These are phyloP conservation scores for Macrobrachium rosenbergii DNA, from an alignment of 1,140 invertebrate species.

Conservation along the genomic window DNA sequence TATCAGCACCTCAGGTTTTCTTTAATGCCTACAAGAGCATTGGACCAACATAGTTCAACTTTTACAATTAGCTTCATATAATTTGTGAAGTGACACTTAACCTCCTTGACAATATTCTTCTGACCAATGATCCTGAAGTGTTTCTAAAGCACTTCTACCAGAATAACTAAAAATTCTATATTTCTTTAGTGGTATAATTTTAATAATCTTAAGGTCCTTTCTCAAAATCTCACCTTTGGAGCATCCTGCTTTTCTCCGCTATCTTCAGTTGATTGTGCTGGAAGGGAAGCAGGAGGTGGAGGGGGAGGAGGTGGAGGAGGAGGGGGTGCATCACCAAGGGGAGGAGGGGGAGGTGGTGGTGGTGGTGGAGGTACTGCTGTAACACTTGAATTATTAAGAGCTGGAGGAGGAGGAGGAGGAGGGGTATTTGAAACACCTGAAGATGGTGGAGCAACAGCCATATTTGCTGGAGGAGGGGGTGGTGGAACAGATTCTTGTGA, in stretches of 20 bases:
- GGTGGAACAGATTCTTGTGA: slow-evolving; percentile 1
- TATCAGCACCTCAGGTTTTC: too few relatives aligned
- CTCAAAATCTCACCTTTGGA: slow-evolving; percentile 39
- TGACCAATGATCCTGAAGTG: too few relatives aligned
- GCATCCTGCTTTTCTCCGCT: slow-evolving; percentile 66
- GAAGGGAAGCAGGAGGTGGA: slow-evolving; percentile 43
- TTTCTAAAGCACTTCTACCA: too few relatives aligned
- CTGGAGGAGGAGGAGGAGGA: slow-evolving; percentile 1
- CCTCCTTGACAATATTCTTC: too few relatives aligned
- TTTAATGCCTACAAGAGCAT: too few relatives aligned
- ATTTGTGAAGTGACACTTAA: too few relatives aligned
- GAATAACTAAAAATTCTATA: too few relatives aligned
- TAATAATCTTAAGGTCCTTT: too few relatives aligned
- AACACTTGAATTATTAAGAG: background rate
- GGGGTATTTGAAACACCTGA: background rate
- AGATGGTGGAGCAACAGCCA: background rate
- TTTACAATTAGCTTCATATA: too few relatives aligned
- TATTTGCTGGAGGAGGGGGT: slow-evolving; percentile 19
- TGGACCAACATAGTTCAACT: too few relatives aligned
- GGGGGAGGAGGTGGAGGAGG: slow-evolving; percentile 28
- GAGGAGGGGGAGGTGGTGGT: slow-evolving; percentile 29
- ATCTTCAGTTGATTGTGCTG: slow-evolving; percentile 43
- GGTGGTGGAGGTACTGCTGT: slow-evolving; percentile 30
- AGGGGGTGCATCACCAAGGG: slow-evolving; percentile 25
- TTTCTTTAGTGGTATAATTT: too few relatives aligned